Evolutionary conservation across 2,888 invertebrate genomes (phyloP), one percentile per base, ranked within the genome.

Genomic region (Rhagium mordax): DNA sequence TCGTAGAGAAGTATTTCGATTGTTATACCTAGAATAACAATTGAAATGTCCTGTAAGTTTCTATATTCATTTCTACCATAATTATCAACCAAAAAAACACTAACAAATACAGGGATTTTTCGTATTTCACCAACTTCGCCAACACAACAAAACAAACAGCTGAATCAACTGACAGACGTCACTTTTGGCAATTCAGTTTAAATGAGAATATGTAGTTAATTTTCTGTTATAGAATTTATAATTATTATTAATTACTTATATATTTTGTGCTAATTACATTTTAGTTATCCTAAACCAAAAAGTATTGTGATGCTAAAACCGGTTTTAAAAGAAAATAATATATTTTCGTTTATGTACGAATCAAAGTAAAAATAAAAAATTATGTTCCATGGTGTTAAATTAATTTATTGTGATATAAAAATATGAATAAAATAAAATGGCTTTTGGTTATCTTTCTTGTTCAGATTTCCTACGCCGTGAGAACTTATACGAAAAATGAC

Each of bases 401-500:
- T n/a, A n/a, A n/a, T n/a, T n/a, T n/a, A n/a, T 24, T 3, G 24
- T 24, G 10, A 13, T 33, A 33, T 8, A 5, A 10, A 33, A 33
- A 10, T 33, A 51, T 51, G 51, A 51, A 20, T 51, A 51, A 4
- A 21, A n/a, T 61, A 20, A 41, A 48, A 61, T 61, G 41, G 61
- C 0, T 61, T 47, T 41, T 72, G 41, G 10, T 66, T 47, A 8
- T 71, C 27, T 55, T 53, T 20, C 49, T 68, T 13, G 55, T 71
- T 57, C 62, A 74, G 21, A 49, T 51, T 41, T 59, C 49, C 15
- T 51, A 51, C 48, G 76, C 74, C 7, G 77, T 87, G 67, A 83
- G 86, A 75, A 86, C 84, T 1, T 92, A 92, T 81, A 90, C 88
- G 70, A 91, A 91, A 85, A 87, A 90, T 77, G 91, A 92, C 86